Percentiles rank a stretch among this genome's conserved stretches.
Evolutionary conservation across 2,113 vertebrate genomes (phyloP).

Genomic region (Chascanopsetta lugubris): DNA sequence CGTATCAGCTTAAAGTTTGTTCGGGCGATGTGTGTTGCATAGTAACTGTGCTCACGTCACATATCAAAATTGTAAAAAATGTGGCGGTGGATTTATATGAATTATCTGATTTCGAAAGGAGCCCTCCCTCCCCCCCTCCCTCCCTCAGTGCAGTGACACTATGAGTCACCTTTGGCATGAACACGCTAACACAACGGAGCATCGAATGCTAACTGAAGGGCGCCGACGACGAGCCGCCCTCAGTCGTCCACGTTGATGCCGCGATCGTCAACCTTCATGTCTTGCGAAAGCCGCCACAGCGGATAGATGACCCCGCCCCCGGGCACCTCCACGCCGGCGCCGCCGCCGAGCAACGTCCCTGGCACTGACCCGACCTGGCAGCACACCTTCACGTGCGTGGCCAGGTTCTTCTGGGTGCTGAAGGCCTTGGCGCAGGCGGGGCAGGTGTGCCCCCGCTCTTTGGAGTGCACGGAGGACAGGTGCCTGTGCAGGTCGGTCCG

Average conservation of each 20-base stretch:
- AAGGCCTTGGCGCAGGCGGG: constrained; percentile 81
- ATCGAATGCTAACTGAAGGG: constrained; percentile 13
- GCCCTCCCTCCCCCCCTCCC: too few species aligned
- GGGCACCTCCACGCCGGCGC: constrained; percentile 54
- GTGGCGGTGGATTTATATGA: too few species aligned
- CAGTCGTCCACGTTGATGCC: constrained; percentile 59
- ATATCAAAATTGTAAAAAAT: constrained; percentile 17
- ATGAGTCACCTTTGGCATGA: constrained; percentile 55
- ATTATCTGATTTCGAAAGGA: too few species aligned
- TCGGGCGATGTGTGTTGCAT: constrained; percentile 60
- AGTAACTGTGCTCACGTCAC: constrained; percentile 37
- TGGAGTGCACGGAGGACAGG: constrained; percentile 80
- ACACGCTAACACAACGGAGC: constrained; percentile 7
- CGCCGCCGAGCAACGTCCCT: constrained; percentile 42
- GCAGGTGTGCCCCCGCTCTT: constrained; percentile 73
- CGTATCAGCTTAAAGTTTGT: constrained; percentile 21
- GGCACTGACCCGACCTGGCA: constrained; percentile 70
- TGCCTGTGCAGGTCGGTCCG: constrained; percentile 82
- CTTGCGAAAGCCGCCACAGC: constrained; percentile 65
- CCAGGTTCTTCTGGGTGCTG: constrained; percentile 82
- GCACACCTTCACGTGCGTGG: constrained; percentile 80
- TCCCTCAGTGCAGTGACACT: constrained; percentile 34
- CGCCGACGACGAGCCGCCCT: constrained; percentile 23
- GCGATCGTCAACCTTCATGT: constrained; percentile 58
- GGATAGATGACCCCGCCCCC: constrained; percentile 44